Evolutionary conservation across 2,888 invertebrate genomes (phyloP), one percentile per base, ranked within the genome.

Genomic region (Helicoverpa assulta): DNA sequence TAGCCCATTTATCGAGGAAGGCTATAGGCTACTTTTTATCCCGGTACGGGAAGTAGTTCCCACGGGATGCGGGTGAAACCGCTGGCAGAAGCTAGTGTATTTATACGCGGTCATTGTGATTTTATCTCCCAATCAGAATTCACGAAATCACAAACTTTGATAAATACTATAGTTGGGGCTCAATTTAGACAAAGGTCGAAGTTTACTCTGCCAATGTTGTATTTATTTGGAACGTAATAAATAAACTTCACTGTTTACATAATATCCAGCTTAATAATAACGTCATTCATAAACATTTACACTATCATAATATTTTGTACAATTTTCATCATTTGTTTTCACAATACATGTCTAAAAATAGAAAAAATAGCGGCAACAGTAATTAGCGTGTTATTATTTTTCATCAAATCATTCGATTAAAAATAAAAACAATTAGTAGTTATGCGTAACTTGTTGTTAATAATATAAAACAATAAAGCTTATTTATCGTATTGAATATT

Each of bases 161-260:
- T 67, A 16, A 47, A 43, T 47, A 33, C 1, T 47, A 61, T 76
- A 57, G 33, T 51, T 40, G n/a, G 33, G 57, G 51, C 52, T 54
- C 16, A 59, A 70, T 57, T 52, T 47, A 60, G 57, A 51, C n/a
- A 14, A 60, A 21, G 60, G 19, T 59, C 65, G 21, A 56, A 73
- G 74, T 67, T 78, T 70, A 63, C 37, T 57, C 61, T 54, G 52
- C 37, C 54, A 67, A 51, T 56, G 26, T n/a, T 62, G 50, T 78
- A 65, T 67, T 75, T 79, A 79, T 67, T 79, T 78, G 55, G 19
- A 64, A 75, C 64, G 79, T 70, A 64, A 78, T 78, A 62, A 59
- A 76, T 67, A 43, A 62, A 60, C 54, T 58, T 78, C 5, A 52
- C 43, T 76, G 54, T 80, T 69, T 67, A 67, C 56, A 67, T 60